Base-by-base conservation (phyloP, 2,888 invertebrate species). In the Ornithoptera priamus region DNA sequence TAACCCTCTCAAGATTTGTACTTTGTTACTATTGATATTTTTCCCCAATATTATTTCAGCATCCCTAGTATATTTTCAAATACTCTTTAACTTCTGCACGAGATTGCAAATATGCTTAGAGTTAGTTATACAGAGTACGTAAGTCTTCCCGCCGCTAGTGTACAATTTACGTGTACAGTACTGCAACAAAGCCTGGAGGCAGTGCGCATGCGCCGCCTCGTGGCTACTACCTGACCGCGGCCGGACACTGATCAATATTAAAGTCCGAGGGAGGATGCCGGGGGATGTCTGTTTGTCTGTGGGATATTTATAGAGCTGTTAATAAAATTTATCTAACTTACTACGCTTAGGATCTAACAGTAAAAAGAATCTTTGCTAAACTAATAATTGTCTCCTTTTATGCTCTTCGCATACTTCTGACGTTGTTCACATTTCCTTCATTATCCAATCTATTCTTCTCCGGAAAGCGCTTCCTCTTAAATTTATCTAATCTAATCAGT, bases 221-320 rank as follows among this genome's bases (percentile, higher is more conserved):
- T 86, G 90, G 88, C 83, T 88, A 84, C 89, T 90, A 92, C 92
- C 93, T 93, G 93, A 93, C 93, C 93, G 93, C 93, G 90, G 84
- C 92, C 81, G 93, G 93, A 93, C 93, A 93, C 91, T 93, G 93
- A 93, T 93, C 93, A 93, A 93, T 93, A 93, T 93, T 92, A 93
- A 92, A 90, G 90, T 91, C 91, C 92, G 86, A 89, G 92, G 92
- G 92, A 90, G 92, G 90, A 91, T 86, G 90, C 89, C 78, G 89
- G 88, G 90, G 91, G 77, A 84, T 89, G 90, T 90, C 92, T 91
- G 92, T 92, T 92, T 92, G 91, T 92, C 89, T 92, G 89, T 86
- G 65, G 57, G 72, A 86, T 77, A 2, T 80, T 15, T 75, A 82
- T 80, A 75, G 86, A 89, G 90, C n/a, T 81, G 88, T 8, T 85